Conservation (phyloP, 2,888 invertebrate genomes). For the Aelia acuminata region DNA sequence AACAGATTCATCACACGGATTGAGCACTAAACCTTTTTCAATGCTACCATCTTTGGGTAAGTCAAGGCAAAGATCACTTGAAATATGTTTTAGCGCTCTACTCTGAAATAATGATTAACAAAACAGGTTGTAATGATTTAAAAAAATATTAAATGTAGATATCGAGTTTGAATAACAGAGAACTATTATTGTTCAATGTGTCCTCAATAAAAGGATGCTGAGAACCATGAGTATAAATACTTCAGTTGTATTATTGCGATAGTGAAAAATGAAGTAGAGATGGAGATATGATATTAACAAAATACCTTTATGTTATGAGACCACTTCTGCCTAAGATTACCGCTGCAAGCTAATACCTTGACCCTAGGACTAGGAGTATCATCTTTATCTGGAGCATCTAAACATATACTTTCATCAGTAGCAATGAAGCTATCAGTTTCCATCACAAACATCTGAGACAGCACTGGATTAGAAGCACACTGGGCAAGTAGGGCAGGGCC, state of each 20-base stretch:
- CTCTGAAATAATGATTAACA: slow-evolving; percentile 69
- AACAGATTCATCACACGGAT: slow-evolving; percentile 73
- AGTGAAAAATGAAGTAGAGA: background rate
- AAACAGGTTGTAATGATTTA: slow-evolving; percentile 45
- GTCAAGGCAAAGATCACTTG: slow-evolving; percentile 75
- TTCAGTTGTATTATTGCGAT: no score
- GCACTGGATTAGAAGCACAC: slow-evolving; percentile 74
- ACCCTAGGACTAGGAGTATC: slow-evolving; percentile 74
- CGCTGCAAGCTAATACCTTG: slow-evolving; percentile 81
- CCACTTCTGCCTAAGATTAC: slow-evolving; percentile 80
- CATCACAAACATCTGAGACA: slow-evolving; percentile 81
- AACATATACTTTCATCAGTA: slow-evolving; percentile 90
- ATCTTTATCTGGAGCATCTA: slow-evolving; percentile 78
- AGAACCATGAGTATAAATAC: no score
- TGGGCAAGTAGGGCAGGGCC: slow-evolving; percentile 78
- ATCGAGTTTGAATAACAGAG: no score
- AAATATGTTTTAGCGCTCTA: slow-evolving; percentile 72
- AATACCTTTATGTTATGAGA: slow-evolving; percentile 72
- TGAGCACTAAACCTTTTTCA: slow-evolving; percentile 74
- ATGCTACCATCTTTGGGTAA: slow-evolving; percentile 70
- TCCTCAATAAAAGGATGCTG: no score
- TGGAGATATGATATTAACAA: no score
- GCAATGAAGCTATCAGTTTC: slow-evolving; percentile 73
- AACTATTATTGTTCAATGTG: no score
- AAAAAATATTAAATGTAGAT: no score